These are phyloP conservation scores for Petrocephalus microphthalmus DNA, from an alignment of 2,113 vertebrate species.

Conservation along the genomic window DNA sequence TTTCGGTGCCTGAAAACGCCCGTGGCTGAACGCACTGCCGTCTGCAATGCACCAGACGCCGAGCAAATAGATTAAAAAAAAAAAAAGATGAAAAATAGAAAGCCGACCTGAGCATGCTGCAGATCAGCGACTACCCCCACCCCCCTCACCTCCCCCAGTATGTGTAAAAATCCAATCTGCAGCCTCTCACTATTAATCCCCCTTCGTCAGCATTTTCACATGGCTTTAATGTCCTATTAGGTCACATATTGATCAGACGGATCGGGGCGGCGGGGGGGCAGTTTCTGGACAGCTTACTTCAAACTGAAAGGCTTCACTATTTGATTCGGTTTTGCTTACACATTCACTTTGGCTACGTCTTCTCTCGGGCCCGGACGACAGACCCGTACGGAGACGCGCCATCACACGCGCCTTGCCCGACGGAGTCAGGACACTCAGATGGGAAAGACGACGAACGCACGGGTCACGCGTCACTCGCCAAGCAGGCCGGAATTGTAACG, in stretches of 20 bases:
- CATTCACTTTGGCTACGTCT: not conserved
- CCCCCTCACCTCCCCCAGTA: not conserved
- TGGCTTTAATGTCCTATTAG: not conserved
- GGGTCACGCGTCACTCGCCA: not conserved
- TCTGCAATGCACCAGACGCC: conserved; percentile 7
- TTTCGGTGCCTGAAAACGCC: not conserved
- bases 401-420: not conserved
- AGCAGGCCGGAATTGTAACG: not conserved
- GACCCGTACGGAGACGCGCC: not conserved
- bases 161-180: not conserved
- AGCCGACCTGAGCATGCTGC: not conserved
- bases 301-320: not conserved
- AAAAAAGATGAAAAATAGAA: not conserved
- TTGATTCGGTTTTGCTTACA: not conserved
- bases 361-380: not conserved
- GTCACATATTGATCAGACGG: not conserved
- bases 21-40: not conserved
- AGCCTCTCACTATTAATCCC: not conserved
- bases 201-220: not conserved
- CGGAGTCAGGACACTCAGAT: not conserved
- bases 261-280: not conserved
- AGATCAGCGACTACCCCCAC: not conserved
- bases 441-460: not conserved
- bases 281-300: not conserved
- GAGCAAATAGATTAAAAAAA: too few species aligned